Evolutionary conservation across 2,113 vertebrate genomes (phyloP), one percentile per base, ranked within the genome.

Genomic region (Myxocyprinus asiaticus): DNA sequence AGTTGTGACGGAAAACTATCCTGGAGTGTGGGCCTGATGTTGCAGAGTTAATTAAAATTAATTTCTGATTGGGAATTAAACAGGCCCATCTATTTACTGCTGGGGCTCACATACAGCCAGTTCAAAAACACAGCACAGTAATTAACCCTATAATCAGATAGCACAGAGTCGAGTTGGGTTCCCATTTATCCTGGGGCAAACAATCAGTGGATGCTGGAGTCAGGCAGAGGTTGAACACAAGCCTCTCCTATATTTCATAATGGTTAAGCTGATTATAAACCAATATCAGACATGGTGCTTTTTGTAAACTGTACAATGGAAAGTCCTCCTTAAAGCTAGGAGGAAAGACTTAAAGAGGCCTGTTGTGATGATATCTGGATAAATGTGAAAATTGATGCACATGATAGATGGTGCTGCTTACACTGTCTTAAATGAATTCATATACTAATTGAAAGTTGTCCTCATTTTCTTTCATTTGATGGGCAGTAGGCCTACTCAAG

Each of bases 121-220:
- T 90, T 92, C 91, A 90, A 92, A 92, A 92, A 90, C 92, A 90
- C 89, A 86, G 91, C 90, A 86, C 90, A 89, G 91, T 93, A 94
- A 93, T 93, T 94, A 94, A 93, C 91, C 93, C 87, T 88, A 85
- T 93, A 92, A 93, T 94, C 93, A 92, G 92, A 93, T 93, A 91
- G 87, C 86, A 68, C 55, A 76, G 86, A 85, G 88, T 83, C 79
- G 88, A 88, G 89, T 88, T 89, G 88, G 91, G 89, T 90, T 92
- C 88, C 87, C 85, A 82, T 89, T 90, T 84, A 87, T 92, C 91
- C 92, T 90, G 85, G 83, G 90, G 91, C 91, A 86, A 89, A 89
- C 87, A 86, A 82, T 89, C 91, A 89, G 90, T 90, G 88, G 86
- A 91, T 88, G 61, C 82, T 87, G 75, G 88, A 87, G 89, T 89